Conservation (phyloP, 2,888 invertebrate genomes). For the Tanytarsus gracilentus region DNA sequence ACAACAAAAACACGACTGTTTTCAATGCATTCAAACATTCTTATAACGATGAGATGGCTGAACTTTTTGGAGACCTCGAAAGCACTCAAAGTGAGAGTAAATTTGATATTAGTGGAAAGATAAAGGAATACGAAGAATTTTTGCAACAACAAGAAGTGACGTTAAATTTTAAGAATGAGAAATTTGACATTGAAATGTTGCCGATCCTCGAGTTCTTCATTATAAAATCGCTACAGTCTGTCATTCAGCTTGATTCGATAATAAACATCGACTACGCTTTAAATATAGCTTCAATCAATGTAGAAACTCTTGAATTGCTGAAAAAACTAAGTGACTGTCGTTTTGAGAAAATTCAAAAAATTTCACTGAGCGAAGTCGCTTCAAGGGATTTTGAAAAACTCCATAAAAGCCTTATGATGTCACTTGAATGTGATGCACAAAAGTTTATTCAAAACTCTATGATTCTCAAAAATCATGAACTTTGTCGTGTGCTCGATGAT, state of each 20-base stretch:
- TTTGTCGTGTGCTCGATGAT: neutral
- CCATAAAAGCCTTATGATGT: neutral
- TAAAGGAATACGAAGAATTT: conserved; percentile 12
- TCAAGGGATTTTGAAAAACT: neutral
- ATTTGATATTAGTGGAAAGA: no score
- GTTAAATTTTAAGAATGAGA: neutral
- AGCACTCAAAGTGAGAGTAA: no score
- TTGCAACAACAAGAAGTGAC: no score
- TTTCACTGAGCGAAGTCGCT: neutral
- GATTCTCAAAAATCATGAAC: neutral
- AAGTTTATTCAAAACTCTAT: neutral
- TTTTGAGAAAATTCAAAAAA: neutral
- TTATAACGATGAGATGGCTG: conserved; percentile 8
- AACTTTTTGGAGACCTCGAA: no score
- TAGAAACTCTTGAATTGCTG: neutral
- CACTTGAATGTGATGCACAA: neutral
- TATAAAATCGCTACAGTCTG: conserved; percentile 24
- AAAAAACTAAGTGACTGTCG: neutral
- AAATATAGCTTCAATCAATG: conserved; percentile 27
- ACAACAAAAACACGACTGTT: neutral
- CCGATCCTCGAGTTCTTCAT: conserved; percentile 32
- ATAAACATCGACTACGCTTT: conserved; percentile 28
- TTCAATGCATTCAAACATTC: neutral
- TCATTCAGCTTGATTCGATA: neutral
- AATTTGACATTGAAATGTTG: conserved; percentile 26